A percentile compares a stretch with the other conserved stretches of the same genome.
Evolutionary conservation across 1,140 invertebrate species (phyloP).

Genomic region (Diabrotica virgifera): DNA sequence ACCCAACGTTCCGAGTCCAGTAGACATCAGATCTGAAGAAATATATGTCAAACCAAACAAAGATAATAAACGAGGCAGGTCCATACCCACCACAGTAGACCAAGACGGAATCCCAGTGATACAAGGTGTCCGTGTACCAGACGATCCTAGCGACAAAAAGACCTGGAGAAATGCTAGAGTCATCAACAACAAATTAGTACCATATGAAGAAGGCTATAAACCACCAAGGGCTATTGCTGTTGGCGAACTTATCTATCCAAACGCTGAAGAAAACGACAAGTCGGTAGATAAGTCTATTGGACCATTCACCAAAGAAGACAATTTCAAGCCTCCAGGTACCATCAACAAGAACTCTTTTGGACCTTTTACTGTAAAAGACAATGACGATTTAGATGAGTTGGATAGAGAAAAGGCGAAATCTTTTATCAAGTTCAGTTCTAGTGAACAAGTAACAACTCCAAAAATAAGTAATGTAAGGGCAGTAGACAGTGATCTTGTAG

Average conservation of each 20-base stretch:
- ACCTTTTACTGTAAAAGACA: constrained; percentile 45
- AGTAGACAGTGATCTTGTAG: constrained; percentile 56
- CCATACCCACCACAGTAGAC: constrained; percentile 58
- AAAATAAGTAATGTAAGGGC: constrained; percentile 37
- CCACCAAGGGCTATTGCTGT: constrained; percentile 58
- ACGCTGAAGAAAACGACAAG: constrained; percentile 35
- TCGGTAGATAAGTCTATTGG: constrained; percentile 32
- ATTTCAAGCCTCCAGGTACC: constrained; percentile 36
- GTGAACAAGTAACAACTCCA: neutral
- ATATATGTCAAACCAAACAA: constrained; percentile 58
- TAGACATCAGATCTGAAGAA: constrained; percentile 61
- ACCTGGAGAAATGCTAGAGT: constrained; percentile 83
- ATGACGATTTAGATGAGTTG: constrained; percentile 42
- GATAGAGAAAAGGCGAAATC: constrained; percentile 30
- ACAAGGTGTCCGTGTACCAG: constrained; percentile 75
- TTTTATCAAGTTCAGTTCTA: neutral
- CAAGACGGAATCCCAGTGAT: constrained; percentile 77
- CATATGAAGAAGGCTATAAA: constrained; percentile 64
- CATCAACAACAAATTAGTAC: constrained; percentile 74
- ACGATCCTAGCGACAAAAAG: constrained; percentile 79
- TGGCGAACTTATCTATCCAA: constrained; percentile 54
- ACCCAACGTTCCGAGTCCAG: constrained; percentile 61
- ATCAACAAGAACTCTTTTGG: constrained; percentile 39
- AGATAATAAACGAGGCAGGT: constrained; percentile 49
- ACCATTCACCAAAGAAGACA: constrained; percentile 45